Conservation (phyloP, 35 echinoderm and acorn worm species). For the Apostichopus californicus region DNA sequence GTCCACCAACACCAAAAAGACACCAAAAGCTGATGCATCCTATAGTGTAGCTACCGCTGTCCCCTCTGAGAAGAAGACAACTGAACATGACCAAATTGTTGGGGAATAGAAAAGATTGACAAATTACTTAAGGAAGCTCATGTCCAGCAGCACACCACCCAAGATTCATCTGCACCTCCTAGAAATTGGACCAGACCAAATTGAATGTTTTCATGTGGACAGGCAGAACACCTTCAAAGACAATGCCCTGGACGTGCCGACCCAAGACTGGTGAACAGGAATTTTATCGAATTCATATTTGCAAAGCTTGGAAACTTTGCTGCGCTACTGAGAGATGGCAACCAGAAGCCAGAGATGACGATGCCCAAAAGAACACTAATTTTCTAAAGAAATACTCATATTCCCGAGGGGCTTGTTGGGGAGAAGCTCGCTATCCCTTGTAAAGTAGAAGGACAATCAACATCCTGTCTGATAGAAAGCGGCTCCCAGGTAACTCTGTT, state of each 20-base stretch:
- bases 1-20: background rate
- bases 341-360: background rate
- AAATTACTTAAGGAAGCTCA: background rate
- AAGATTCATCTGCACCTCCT: too few species aligned
- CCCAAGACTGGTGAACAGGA: constrained; percentile 3
- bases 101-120: background rate
- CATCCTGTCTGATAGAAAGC: constrained; percentile 18
- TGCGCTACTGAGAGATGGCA: background rate
- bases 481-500: constrained; percentile 9
- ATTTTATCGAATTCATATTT: constrained; percentile 16
- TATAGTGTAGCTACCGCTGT: background rate
- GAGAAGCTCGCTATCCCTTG: background rate
- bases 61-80: background rate
- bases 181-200: background rate
- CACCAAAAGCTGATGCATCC: background rate
- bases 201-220: constrained; percentile 21
- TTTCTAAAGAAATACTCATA: background rate
- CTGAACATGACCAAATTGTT: background rate
- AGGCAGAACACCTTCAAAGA: background rate
- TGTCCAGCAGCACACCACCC: too few species aligned
- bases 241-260: constrained; percentile 21
- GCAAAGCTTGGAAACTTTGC: background rate
- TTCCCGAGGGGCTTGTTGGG: background rate
- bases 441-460: background rate
- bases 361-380: constrained; percentile 26